These are phyloP conservation scores for Rhagoletis zephyria DNA, from an alignment of 1,140 invertebrate genomes.

Conservation along the genomic window DNA sequence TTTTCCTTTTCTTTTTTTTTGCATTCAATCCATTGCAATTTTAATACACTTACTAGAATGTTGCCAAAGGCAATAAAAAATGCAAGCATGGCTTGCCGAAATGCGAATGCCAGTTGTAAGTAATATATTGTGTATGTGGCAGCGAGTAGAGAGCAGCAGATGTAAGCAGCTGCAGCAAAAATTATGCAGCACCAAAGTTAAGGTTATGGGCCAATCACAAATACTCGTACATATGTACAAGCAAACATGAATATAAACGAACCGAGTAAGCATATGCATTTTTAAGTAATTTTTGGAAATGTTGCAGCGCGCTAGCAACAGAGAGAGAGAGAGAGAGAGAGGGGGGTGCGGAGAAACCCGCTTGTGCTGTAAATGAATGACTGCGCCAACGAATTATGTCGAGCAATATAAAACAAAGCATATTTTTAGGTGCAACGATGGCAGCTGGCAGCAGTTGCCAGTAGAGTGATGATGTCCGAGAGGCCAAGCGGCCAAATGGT, in stretches of 20 bases:
- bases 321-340: neutral
- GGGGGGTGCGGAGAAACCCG: neutral
- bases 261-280: neutral
- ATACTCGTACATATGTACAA: neutral
- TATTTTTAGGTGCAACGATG: constrained; percentile 22
- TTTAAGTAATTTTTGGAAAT: neutral
- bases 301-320: no score
- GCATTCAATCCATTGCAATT: neutral
- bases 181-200: constrained; percentile 21
- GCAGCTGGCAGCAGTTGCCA: neutral
- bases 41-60: constrained; percentile 34
- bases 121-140: neutral
- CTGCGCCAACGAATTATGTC: constrained; percentile 44
- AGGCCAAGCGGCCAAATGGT: neutral
- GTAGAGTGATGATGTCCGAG: neutral
- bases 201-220: neutral
- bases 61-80: constrained; percentile 47
- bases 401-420: constrained; percentile 45
- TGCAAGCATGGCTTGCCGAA: constrained; percentile 8
- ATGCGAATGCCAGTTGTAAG: neutral
- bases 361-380: constrained; percentile 25
- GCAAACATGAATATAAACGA: neutral
- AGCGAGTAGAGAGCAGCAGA: neutral
- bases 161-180: constrained; percentile 20
- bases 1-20: neutral